phyloP scores from a whole-genome alignment of 2,888 invertebrate species.

The Pristionchus fissidentatus region DNA sequence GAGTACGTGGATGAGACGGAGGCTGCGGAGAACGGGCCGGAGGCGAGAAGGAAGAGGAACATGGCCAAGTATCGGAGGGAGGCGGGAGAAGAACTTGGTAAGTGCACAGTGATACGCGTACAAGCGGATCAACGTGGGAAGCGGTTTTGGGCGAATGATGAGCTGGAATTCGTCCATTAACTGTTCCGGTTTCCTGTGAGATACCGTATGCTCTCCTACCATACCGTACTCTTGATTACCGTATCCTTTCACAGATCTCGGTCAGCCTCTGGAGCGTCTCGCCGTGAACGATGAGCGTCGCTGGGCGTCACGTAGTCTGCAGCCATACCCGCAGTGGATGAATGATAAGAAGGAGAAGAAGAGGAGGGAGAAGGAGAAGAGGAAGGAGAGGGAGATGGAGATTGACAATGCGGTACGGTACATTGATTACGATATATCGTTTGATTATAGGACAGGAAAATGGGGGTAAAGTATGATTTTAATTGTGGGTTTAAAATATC shows the following conservation, averaged over 20 bases:
- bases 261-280: neutral
- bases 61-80: conserved; percentile 1
- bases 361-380: neutral
- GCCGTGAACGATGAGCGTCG: neutral
- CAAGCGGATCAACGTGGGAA: neutral
- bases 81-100: conserved; percentile 2
- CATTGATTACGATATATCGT: neutral
- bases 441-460: neutral
- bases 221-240: neutral
- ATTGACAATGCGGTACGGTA: neutral
- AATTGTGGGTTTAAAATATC: no score
- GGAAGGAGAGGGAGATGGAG: neutral
- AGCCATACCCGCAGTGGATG: neutral
- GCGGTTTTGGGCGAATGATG: neutral
- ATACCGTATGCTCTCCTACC: neutral
- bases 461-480: no score
- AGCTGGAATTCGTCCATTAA: neutral
- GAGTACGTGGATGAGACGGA: neutral
- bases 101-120: neutral
- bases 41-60: neutral
- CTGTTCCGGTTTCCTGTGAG: no score
- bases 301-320: neutral
- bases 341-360: neutral
- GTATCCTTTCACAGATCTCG: neutral
- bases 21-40: neutral